Evolutionary conservation across 2,888 invertebrate species (phyloP), one percentile per base, ranked within the genome.

Genomic region (Drosophila demipolita): DNA sequence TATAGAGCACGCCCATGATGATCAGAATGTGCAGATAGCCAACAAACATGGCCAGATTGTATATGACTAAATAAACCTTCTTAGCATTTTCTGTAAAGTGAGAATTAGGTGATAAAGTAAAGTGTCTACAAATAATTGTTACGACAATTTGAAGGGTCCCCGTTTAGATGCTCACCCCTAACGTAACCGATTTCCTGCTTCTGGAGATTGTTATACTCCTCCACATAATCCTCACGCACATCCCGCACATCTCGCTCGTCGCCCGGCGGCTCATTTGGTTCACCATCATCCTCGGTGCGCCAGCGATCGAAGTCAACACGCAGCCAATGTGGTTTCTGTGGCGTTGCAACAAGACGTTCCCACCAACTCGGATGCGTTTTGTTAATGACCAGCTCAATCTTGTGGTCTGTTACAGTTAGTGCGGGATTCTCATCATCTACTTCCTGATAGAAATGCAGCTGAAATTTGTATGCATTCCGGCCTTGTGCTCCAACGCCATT

Each of bases 221-320:
- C 95, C 0, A 96, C 96, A 92, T 96, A 97, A 92, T 97, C 97
- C 72, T 95, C 95, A 93, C 95, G 95, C 15, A 97, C 94, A 91
- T 97, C 96, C 49, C 96, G 94, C 20, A 97, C 94, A 91, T 97
- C 96, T 49, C 95, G 95, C n/a, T 97, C 94, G 91, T 97, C 96
- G 49, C 96, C 94, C 20, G 94, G 94, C 50, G 96, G 95, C 12
- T 96, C 95, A 50, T 95, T 96, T 66, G 67, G 4, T 8, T 90
- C 74, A 17, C 94, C 94, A 69, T 95, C 94, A 48, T 95, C 95
- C 79, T 97, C 97, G 5, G 96, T 95, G 87, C 96, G 96, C 96
- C 98, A 98, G 65, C 96, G 95, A 92, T 98, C 98, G 94, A 98
- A 98, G 94, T 98, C 98, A 80, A 98, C 96, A 95, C 98, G 98